Conservation (phyloP, 1,140 invertebrate species). For the Apis dorsata region DNA sequence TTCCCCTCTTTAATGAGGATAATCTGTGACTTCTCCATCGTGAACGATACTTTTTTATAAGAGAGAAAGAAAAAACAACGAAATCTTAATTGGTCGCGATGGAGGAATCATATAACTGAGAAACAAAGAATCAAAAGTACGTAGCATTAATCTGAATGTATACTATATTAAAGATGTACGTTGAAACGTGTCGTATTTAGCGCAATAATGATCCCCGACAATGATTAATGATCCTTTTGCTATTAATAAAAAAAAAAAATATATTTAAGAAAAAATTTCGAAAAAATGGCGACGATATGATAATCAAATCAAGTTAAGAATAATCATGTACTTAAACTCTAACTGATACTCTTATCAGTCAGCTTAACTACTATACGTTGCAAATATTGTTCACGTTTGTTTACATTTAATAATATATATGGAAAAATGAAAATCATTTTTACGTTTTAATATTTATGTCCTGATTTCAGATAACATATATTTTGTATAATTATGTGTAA, state of each 20-base stretch:
- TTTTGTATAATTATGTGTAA: too few species aligned
- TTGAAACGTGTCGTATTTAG: slow-evolving; percentile 40
- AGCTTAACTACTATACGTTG: slow-evolving; percentile 67
- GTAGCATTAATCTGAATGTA: slow-evolving; percentile 27
- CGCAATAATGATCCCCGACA: slow-evolving; percentile 7
- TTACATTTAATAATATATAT: slow-evolving; percentile 65
- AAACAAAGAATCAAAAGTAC: slow-evolving; percentile 41
- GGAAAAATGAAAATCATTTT: slow-evolving; percentile 44
- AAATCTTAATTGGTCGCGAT: slow-evolving; percentile 25
- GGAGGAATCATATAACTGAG: neutral
- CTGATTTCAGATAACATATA: too few species aligned
- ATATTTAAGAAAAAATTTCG: slow-evolving; percentile 11
- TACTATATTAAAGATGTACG: slow-evolving; percentile 37
- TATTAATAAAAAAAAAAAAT: neutral
- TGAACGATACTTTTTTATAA: neutral
- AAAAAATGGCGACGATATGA: slow-evolving; percentile 39
- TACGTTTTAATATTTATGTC: neutral
- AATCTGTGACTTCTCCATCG: neutral
- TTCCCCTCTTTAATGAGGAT: neutral
- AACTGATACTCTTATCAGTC: slow-evolving; percentile 67
- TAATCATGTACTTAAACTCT: slow-evolving; percentile 69
- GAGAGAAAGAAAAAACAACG: neutral
- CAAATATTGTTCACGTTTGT: slow-evolving; percentile 76
- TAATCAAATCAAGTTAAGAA: slow-evolving; percentile 45
- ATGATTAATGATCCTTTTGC: slow-evolving; percentile 3